A percentile compares a stretch with the other conserved stretches of the same genome.
Evolutionary conservation across 2,888 invertebrate genomes (phyloP).

Genomic region (Drosophila koepferae): DNA sequence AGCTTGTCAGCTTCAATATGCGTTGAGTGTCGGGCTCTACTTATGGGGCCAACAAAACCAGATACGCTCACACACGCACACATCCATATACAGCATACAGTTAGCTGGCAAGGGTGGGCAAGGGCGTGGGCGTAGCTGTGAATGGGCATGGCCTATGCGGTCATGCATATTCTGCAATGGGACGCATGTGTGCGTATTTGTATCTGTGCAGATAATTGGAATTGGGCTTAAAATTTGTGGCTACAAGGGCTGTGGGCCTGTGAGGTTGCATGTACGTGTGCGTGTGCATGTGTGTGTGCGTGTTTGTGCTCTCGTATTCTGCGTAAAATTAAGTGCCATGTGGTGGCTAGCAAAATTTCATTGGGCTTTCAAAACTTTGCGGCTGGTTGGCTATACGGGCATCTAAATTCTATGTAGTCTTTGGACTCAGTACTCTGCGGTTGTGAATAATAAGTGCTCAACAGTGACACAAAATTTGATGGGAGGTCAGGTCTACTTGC

Average conservation of each 20-base stretch:
- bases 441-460: slow-evolving; percentile 46
- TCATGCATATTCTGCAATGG: slow-evolving; percentile 56
- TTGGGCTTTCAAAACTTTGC: slow-evolving; percentile 78
- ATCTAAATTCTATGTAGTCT: slow-evolving; percentile 27
- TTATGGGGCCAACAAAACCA: slow-evolving; percentile 12
- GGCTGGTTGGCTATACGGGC: slow-evolving; percentile 41
- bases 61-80: slow-evolving; percentile 10
- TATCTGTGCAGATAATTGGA: slow-evolving; percentile 76
- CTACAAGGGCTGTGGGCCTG: slow-evolving; percentile 46
- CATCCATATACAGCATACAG: slow-evolving; percentile 1
- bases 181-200: slow-evolving; percentile 61
- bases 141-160: slow-evolving; percentile 25
- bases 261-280: slow-evolving; percentile 12
- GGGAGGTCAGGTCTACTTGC: slow-evolving; percentile 35
- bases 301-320: slow-evolving; percentile 38
- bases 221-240: slow-evolving; percentile 79
- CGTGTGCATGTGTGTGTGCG: slow-evolving; percentile 8
- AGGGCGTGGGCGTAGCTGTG: neutral
- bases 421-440: slow-evolving; percentile 48
- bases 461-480: slow-evolving; percentile 47
- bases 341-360: slow-evolving; percentile 74
- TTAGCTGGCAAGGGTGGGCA: slow-evolving; percentile 13
- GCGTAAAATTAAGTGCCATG: slow-evolving; percentile 75
- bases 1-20: slow-evolving; percentile 22
- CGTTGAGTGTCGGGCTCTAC: slow-evolving; percentile 17